These are phyloP conservation scores for Loripinus fragilis DNA, from an alignment of 2,888 invertebrate species.

Conservation along the genomic window DNA sequence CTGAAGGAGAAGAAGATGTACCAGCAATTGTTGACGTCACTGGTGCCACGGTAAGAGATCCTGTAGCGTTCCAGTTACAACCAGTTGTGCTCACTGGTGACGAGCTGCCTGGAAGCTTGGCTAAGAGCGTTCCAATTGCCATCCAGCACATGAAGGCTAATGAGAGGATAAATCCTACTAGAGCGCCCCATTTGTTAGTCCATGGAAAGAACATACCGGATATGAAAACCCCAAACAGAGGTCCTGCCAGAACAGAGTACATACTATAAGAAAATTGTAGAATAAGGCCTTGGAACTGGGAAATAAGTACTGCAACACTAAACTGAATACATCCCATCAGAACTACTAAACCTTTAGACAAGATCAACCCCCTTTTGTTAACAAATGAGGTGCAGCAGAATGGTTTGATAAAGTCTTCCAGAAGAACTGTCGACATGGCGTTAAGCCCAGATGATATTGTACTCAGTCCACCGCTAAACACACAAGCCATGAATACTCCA, in stretches of 20 bases:
- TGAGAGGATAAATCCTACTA: conserved; percentile 41
- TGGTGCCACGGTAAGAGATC: conserved; percentile 9
- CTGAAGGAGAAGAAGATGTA: background rate
- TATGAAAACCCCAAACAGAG: conserved; percentile 75
- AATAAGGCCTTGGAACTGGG: conserved; percentile 44
- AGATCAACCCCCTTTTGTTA: conserved; percentile 31
- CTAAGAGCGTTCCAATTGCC: conserved; percentile 43
- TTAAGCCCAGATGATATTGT: conserved; percentile 52
- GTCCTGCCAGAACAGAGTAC: conserved; percentile 78
- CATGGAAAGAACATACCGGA: conserved; percentile 84
- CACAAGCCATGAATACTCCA: conserved; percentile 96
- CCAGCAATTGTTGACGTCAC: background rate
- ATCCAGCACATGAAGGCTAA: conserved; percentile 57
- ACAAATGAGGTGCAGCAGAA: conserved; percentile 29
- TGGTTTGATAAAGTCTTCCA: conserved; percentile 55
- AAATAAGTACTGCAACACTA: conserved; percentile 47
- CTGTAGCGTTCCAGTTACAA: conserved; percentile 42
- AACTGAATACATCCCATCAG: conserved; percentile 47
- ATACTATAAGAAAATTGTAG: conserved; percentile 77
- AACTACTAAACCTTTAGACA: conserved; percentile 46
- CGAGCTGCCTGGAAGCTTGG: conserved; percentile 22
- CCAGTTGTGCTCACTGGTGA: conserved; percentile 29
- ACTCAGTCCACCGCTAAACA: conserved; percentile 96
- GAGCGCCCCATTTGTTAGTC: conserved; percentile 68
- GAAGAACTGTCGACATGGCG: conserved; percentile 52